Evolutionary conservation across 2,113 vertebrate species (phyloP).

Genomic region (Onychorhynchus coronatus): DNA sequence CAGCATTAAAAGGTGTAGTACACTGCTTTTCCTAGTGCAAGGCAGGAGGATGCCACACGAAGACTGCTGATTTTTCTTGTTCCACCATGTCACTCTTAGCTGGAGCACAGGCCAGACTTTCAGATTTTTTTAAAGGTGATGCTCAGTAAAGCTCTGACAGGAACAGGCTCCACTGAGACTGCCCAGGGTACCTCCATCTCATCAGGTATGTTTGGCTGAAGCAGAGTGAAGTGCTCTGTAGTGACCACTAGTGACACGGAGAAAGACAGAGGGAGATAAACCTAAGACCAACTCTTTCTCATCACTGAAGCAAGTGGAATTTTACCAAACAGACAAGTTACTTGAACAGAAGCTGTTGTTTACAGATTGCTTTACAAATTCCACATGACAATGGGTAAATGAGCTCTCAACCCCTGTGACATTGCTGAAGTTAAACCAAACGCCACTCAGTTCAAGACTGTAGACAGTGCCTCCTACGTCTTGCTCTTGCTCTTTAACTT

Average conservation of each 20-base stretch:
- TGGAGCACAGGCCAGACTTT: not conserved
- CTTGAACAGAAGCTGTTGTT: conserved; percentile 6
- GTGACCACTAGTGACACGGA: not conserved
- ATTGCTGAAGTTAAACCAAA: conserved; percentile 33
- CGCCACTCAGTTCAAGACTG: not conserved
- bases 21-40: not conserved
- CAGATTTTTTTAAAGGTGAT: not conserved
- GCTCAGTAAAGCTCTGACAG: not conserved
- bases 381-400: conserved; percentile 60
- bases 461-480: not conserved
- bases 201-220: not conserved
- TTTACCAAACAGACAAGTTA: not conserved
- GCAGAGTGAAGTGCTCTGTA: not conserved
- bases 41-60: not conserved
- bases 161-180: not conserved
- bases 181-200: not conserved
- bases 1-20: not conserved
- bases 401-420: conserved; percentile 52
- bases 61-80: not conserved
- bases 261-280: not conserved
- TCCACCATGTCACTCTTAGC: not conserved
- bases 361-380: conserved; percentile 68
- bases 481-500: conserved; percentile 16
- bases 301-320: not conserved
- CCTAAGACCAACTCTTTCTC: not conserved